Conservation (phyloP, 2,888 invertebrate species). For the Spodoptera picta region DNA sequence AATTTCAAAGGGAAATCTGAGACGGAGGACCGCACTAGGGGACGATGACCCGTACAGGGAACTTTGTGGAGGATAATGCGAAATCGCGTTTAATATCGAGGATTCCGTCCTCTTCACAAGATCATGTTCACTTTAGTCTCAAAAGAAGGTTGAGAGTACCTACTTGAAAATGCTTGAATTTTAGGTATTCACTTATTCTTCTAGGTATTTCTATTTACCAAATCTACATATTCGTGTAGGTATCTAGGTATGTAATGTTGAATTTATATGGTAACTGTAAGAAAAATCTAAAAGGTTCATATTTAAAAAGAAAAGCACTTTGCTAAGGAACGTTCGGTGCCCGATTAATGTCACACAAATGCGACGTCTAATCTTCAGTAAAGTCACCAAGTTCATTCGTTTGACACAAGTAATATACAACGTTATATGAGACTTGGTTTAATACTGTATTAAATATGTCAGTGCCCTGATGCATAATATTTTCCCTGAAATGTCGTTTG, state of each 20-base stretch:
- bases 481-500: constrained; percentile 57
- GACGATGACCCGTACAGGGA: constrained; percentile 42
- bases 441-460: constrained; percentile 40
- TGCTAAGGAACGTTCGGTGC: constrained; percentile 16
- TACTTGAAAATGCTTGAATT: constrained; percentile 36
- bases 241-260: too few species aligned
- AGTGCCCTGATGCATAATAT: constrained; percentile 50
- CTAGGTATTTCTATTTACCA: constrained; percentile 17
- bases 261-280: too few species aligned
- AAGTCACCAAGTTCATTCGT: constrained; percentile 23
- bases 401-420: constrained; percentile 26
- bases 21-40: constrained; percentile 43
- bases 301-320: constrained; percentile 12
- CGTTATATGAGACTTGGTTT: constrained; percentile 39
- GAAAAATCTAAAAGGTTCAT: not conserved
- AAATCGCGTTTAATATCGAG: constrained; percentile 58
- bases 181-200: constrained; percentile 33
- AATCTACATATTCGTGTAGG: constrained; percentile 1
- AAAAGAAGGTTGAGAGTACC: constrained; percentile 35
- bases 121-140: constrained; percentile 45
- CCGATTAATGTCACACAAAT: constrained; percentile 32
- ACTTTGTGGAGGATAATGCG: constrained; percentile 35
- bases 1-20: constrained; percentile 65
- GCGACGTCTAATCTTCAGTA: constrained; percentile 25
- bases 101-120: constrained; percentile 48